Percentiles rank a stretch among this genome's conserved stretches.
Conservation (phyloP, 2,113 vertebrate genomes). For the Lophura nycthemera region DNA sequence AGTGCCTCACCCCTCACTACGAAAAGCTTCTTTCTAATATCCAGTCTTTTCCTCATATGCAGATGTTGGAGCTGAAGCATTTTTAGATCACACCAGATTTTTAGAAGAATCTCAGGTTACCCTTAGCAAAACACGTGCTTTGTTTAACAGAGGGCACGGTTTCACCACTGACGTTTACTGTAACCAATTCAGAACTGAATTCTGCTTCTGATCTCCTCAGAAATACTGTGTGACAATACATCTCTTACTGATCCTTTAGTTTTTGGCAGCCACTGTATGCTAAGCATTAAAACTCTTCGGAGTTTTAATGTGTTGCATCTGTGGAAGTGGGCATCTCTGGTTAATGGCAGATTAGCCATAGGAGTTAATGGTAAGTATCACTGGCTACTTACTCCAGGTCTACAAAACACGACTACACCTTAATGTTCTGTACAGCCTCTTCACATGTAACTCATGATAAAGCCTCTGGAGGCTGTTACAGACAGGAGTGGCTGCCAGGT, state of each 20-base stretch:
- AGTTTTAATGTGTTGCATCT: background rate
- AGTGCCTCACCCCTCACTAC: no score
- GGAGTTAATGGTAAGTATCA: background rate
- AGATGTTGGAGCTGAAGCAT: background rate
- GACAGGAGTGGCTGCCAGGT: background rate
- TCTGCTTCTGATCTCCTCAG: background rate
- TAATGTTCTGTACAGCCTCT: background rate
- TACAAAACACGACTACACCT: background rate
- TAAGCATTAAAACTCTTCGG: background rate
- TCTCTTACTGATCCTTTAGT: background rate
- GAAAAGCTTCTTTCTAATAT: no score
- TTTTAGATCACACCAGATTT: background rate
- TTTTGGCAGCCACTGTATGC: background rate
- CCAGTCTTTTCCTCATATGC: no score
- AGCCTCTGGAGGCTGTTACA: background rate
- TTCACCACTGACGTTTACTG: background rate
- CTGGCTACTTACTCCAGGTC: background rate
- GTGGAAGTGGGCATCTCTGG: fast-evolving
- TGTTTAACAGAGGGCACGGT: background rate
- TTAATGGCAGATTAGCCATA: background rate
- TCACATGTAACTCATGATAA: background rate
- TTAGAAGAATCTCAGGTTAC: background rate
- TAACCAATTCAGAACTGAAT: background rate
- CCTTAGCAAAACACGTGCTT: background rate
- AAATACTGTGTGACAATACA: background rate